Conservation (phyloP, 2,113 vertebrate genomes). For the Numida meleagris region DNA sequence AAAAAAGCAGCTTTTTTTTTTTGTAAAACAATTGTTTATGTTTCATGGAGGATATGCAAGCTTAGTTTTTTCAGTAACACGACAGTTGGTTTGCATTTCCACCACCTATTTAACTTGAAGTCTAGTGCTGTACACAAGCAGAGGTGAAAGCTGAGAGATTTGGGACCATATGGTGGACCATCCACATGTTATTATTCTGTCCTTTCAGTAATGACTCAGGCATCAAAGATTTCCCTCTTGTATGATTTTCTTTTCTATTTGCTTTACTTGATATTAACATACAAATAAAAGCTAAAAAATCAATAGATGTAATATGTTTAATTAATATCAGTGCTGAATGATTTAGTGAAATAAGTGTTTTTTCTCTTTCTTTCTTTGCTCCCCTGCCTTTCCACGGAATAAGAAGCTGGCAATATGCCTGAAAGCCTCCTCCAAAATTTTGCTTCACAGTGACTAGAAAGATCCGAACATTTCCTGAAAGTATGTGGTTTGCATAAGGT, state of each 20-base stretch:
- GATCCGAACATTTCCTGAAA: slow-evolving; percentile 41
- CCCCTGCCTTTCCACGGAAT: slow-evolving; percentile 12
- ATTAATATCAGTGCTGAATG: slow-evolving; percentile 10
- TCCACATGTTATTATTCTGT: neutral
- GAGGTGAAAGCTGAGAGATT: neutral
- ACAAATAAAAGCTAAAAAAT: neutral
- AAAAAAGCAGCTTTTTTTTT: neutral
- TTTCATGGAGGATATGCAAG: neutral
- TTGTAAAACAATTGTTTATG: neutral
- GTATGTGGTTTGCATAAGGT: slow-evolving; percentile 34
- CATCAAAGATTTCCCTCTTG: neutral
- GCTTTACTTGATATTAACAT: neutral
- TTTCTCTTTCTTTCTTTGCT: neutral
- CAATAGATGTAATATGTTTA: neutral
- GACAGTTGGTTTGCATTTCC: neutral
- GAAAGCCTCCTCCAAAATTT: neutral
- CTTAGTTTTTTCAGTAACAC: neutral
- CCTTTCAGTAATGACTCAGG: neutral
- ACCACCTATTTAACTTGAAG: neutral
- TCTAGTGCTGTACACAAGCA: neutral
- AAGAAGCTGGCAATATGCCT: slow-evolving; percentile 5
- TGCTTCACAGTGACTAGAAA: slow-evolving; percentile 22
- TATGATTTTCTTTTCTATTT: neutral
- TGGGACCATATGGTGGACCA: neutral
- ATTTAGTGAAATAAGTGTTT: neutral